These are phyloP conservation scores for Drosophila antonietae DNA, from an alignment of 2,888 invertebrate genomes.

Conservation along the genomic window DNA sequence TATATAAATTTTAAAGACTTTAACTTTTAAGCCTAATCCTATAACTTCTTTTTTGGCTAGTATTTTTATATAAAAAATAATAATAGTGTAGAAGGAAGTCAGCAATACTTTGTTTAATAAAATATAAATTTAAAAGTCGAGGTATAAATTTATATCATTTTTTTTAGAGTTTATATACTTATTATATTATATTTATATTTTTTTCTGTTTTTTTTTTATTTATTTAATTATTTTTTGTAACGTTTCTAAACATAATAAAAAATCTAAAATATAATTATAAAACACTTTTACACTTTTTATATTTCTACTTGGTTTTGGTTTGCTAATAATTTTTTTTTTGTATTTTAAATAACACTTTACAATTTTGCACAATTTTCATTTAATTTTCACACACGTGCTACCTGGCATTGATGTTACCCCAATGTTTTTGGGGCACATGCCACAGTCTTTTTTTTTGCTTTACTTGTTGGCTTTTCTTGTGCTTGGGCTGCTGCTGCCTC, in stretches of 20 bases:
- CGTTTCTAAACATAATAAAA: not conserved
- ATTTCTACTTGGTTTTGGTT: not conserved
- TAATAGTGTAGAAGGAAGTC: not conserved
- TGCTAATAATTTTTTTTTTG: not conserved
- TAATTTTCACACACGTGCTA: conserved; percentile 51
- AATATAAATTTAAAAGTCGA: not conserved
- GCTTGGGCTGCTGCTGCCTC: conserved; percentile 34
- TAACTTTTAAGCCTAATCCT: too few relatives aligned
- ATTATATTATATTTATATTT: too few relatives aligned
- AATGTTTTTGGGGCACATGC: conserved; percentile 54
- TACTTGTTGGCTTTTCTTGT: conserved; percentile 75
- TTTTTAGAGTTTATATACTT: too few relatives aligned
- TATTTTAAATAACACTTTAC: not conserved
- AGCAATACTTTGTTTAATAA: not conserved
- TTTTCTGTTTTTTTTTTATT: not conserved
- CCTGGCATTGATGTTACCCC: conserved; percentile 23
- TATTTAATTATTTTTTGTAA: not conserved
- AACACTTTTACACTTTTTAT: not conserved
- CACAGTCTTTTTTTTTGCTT: conserved; percentile 39
- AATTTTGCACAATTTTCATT: conserved; percentile 19
- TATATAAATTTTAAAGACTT: too few relatives aligned
- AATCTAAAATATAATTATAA: not conserved
- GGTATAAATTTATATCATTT: not conserved
- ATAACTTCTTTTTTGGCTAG: too few relatives aligned
- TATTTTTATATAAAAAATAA: not conserved